These are phyloP conservation scores for Ceratotherium simum DNA, from an alignment of 2,113 vertebrate genomes.

Conservation along the genomic window DNA sequence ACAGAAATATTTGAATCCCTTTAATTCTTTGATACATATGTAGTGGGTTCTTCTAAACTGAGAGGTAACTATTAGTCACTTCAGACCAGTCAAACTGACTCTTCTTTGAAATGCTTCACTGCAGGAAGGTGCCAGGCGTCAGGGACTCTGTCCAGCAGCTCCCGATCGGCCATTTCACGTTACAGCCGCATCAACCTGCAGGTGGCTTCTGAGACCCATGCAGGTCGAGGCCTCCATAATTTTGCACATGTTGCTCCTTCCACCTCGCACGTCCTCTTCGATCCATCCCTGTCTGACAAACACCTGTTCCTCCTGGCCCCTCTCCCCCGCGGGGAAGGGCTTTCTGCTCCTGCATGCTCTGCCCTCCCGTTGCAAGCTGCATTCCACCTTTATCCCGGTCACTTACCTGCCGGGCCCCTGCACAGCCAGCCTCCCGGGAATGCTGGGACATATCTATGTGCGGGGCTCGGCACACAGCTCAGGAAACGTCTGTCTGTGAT, in stretches of 20 bases:
- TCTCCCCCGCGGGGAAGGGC: neutral
- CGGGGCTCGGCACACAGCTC: fast-evolving
- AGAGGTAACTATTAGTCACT: fast-evolving
- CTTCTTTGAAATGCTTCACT: fast-evolving
- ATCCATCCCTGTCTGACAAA: fast-evolving
- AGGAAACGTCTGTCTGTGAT: fast-evolving
- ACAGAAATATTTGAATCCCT: neutral
- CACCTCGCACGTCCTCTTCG: too few species aligned
- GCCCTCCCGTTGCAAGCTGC: fast-evolving
- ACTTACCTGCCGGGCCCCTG: neutral
- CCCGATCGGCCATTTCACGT: fast-evolving
- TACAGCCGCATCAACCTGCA: neutral
- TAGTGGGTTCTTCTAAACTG: fast-evolving
- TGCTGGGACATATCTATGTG: fast-evolving
- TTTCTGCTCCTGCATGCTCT: fast-evolving
- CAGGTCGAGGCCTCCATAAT: neutral
- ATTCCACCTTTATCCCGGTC: fast-evolving
- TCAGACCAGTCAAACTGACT: fast-evolving
- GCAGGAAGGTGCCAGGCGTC: fast-evolving
- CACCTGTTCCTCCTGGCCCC: fast-evolving
- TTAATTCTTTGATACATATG: fast-evolving
- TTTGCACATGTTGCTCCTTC: neutral
- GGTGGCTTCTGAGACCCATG: fast-evolving
- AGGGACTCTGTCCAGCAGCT: fast-evolving
- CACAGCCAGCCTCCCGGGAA: fast-evolving